Evolutionary conservation across 2,113 vertebrate species (phyloP).

Genomic region (Ptyas mucosa): DNA sequence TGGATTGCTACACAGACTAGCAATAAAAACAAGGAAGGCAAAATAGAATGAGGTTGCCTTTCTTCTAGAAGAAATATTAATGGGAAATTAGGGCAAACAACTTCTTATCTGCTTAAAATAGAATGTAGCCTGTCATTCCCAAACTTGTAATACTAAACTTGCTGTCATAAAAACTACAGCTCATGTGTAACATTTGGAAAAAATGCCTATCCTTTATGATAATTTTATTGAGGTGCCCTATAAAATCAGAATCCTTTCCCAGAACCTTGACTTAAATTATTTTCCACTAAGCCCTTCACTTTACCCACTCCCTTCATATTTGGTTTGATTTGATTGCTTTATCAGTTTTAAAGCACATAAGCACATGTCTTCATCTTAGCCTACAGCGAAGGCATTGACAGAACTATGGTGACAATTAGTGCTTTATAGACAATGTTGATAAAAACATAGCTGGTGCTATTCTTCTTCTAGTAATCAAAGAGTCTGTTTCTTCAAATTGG

Average conservation of each 20-base stretch:
- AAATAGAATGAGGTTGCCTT: constrained; percentile 35
- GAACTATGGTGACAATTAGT: neutral
- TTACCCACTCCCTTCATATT: neutral
- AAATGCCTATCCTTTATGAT: neutral
- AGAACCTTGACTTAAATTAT: neutral
- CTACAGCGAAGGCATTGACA: neutral
- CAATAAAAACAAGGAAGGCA: constrained; percentile 50
- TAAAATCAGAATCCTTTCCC: neutral
- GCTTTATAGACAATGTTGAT: neutral
- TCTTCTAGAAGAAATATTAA: constrained; percentile 42
- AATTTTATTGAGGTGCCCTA: neutral
- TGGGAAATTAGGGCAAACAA: constrained; percentile 24
- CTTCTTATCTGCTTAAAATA: constrained; percentile 20
- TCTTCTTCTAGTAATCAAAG: neutral
- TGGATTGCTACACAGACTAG: constrained; percentile 65
- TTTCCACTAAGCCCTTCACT: neutral
- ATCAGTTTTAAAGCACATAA: neutral
- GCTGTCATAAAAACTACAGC: neutral
- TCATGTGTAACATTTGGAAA: neutral
- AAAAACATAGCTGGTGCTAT: neutral
- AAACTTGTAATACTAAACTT: constrained; percentile 33
- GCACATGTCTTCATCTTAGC: neutral
- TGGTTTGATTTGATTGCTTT: too few relatives aligned
- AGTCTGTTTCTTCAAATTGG: neutral
- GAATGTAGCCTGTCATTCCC: constrained; percentile 24